A percentile compares a stretch with the other conserved stretches of the same genome.
Evolutionary conservation across 2,797 vertebrate genomes (phyloP).

Genomic region (Toxotes lorentzi): DNA sequence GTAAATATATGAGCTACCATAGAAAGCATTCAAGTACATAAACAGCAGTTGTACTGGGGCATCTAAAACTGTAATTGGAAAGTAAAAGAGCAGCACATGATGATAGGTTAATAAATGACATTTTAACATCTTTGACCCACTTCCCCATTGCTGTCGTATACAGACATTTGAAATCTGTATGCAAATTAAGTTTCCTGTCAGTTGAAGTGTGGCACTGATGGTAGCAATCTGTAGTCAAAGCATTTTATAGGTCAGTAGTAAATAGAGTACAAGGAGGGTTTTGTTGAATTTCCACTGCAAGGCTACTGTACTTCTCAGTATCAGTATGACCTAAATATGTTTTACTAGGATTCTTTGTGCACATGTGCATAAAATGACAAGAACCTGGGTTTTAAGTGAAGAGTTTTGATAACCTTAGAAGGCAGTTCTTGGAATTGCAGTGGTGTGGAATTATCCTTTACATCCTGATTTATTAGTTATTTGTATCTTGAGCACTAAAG

Average conservation of each 20-base stretch:
- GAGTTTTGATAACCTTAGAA: neutral
- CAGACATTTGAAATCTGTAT: slow-evolving; percentile 47
- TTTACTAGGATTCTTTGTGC: neutral
- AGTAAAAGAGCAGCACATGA: slow-evolving; percentile 19
- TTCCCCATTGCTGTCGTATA: slow-evolving; percentile 41
- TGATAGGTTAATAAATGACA: slow-evolving; percentile 37
- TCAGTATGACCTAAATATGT: neutral
- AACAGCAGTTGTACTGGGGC: neutral
- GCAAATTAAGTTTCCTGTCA: slow-evolving; percentile 64
- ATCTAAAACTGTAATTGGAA: slow-evolving; percentile 13
- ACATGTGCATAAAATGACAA: neutral
- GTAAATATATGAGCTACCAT: neutral
- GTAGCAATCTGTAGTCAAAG: slow-evolving; percentile 7
- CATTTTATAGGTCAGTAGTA: neutral
- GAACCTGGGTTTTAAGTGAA: too few relatives aligned
- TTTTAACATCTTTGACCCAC: slow-evolving; percentile 43
- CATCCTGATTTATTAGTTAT: neutral
- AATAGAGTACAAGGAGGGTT: neutral
- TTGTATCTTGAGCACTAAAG: slow-evolving; percentile 6
- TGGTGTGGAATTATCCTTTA: neutral
- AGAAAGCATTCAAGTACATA: slow-evolving; percentile 2
- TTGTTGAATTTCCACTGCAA: neutral
- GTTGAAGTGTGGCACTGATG: slow-evolving; percentile 26
- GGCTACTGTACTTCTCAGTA: neutral
- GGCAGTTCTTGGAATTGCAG: neutral